A percentile compares a stretch with the other conserved stretches of the same genome.
phyloP scores from a whole-genome alignment of 2,113 vertebrate species.

The Rousettus leschenaultii region DNA sequence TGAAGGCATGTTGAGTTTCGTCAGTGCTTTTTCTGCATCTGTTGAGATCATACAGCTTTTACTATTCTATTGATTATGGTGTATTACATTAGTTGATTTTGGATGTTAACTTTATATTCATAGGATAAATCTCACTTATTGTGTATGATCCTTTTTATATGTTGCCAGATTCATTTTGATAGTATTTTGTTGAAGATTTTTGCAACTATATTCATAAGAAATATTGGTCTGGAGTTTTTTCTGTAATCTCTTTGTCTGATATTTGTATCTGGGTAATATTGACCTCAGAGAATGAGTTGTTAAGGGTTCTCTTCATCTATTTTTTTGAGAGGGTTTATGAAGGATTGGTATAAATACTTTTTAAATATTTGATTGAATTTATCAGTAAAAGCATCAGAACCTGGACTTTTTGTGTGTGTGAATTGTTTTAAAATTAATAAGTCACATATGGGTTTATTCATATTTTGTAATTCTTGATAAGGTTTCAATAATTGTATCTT shows the following conservation, averaged over 20 bases:
- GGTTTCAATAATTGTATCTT: not conserved
- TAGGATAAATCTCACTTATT: not conserved
- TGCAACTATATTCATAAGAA: not conserved
- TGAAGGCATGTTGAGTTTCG: not conserved
- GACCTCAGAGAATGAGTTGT: not conserved
- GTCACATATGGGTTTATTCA: not conserved
- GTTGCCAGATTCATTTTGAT: not conserved
- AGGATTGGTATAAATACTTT: not conserved
- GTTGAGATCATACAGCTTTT: not conserved
- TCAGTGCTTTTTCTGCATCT: not conserved
- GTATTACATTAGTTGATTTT: not conserved
- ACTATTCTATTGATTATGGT: not conserved
- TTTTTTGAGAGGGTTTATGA: not conserved
- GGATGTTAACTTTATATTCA: not conserved
- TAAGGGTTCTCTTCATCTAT: not conserved
- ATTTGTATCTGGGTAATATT: not conserved
- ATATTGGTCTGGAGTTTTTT: not conserved
- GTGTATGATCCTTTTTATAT: not conserved
- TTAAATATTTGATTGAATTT: not conserved
- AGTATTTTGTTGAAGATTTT: not conserved
- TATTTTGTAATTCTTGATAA: conserved; percentile 7
- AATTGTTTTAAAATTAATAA: not conserved
- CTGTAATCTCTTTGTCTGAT: not conserved
- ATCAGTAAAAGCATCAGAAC: not conserved
- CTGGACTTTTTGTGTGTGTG: not conserved